phyloP scores from a whole-genome alignment of 2,888 invertebrate genomes.

The Harpagoxenus sublaevis region DNA sequence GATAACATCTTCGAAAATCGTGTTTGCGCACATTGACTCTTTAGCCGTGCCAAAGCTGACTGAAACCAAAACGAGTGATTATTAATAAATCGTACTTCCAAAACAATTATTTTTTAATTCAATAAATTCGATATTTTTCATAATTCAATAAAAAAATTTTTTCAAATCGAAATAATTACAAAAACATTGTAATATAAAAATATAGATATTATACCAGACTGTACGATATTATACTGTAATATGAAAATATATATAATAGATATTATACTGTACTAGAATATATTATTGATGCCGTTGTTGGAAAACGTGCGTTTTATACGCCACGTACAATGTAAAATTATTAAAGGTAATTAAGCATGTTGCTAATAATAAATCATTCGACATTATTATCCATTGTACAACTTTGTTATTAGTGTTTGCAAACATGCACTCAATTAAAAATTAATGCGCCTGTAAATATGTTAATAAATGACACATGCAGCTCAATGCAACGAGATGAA shows the following conservation, averaged over 20 bases:
- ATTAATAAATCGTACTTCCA: background rate
- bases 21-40: background rate
- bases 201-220: background rate
- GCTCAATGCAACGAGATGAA: background rate
- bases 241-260: background rate
- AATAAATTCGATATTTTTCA: background rate
- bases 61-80: background rate
- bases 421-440: background rate
- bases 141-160: slow-evolving; percentile 3
- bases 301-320: background rate
- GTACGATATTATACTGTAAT: too few relatives aligned
- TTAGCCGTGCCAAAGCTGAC: background rate
- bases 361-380: slow-evolving; percentile 15
- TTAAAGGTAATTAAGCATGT: background rate
- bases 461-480: background rate
- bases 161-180: background rate
- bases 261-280: too few relatives aligned
- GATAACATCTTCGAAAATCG: slow-evolving; percentile 3
- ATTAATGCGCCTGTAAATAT: background rate
- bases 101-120: background rate
- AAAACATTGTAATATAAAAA: background rate
- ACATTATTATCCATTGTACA: slow-evolving; percentile 10
- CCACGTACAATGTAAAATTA: background rate
- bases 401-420: background rate
- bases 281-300: background rate